A percentile compares a stretch with the other conserved stretches of the same genome.
These are phyloP conservation scores for Acleris cristana DNA, from an alignment of 2,888 invertebrate genomes.

Conservation along the genomic window DNA sequence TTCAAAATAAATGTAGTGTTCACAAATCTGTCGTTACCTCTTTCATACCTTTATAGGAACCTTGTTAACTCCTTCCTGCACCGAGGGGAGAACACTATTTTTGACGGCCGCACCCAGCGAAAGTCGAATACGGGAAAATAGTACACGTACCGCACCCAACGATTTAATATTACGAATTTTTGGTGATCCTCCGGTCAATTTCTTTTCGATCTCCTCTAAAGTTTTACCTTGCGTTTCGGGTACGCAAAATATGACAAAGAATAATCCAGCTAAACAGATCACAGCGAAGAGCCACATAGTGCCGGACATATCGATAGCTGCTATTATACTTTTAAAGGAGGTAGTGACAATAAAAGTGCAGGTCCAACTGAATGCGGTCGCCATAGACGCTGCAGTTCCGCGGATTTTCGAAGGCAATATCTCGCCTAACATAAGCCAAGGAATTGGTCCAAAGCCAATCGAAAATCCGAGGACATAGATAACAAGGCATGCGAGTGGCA, in stretches of 20 bases:
- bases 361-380: constrained; percentile 95
- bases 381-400: constrained; percentile 94
- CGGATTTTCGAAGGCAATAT: constrained; percentile 94
- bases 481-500: constrained; percentile 91
- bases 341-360: constrained; percentile 96
- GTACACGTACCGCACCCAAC: too few species aligned
- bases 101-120: too few species aligned
- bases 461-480: constrained; percentile 94
- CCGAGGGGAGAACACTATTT: too few species aligned
- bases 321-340: constrained; percentile 88
- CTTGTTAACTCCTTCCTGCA: too few species aligned
- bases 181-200: constrained; percentile 86
- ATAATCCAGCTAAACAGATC: constrained; percentile 88
- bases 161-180: constrained; percentile 55
- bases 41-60: too few species aligned
- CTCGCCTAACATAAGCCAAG: constrained; percentile 97
- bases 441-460: constrained; percentile 92
- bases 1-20: too few species aligned
- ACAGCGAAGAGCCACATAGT: constrained; percentile 92
- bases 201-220: constrained; percentile 95
- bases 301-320: constrained; percentile 86
- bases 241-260: constrained; percentile 92
- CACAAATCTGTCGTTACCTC: too few species aligned
- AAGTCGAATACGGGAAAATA: too few species aligned
- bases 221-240: constrained; percentile 97